These are phyloP conservation scores for Drosophila carrolli DNA, from an alignment of 1,140 invertebrate species.

Conservation along the genomic window DNA sequence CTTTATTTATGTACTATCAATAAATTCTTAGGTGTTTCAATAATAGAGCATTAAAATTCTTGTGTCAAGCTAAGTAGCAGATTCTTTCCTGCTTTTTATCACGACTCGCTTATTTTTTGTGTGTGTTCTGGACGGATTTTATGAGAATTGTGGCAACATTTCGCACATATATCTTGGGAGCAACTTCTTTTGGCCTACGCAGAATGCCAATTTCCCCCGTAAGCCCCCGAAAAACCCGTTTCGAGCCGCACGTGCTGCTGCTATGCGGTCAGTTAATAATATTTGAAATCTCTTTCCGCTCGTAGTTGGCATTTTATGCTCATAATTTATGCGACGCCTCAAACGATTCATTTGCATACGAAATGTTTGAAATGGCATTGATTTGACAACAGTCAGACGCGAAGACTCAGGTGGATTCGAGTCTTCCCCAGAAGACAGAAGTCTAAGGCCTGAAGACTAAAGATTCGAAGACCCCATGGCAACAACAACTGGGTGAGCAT, in stretches of 20 bases:
- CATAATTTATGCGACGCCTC: conserved; percentile 71
- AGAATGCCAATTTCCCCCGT: conserved; percentile 16
- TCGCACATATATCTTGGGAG: conserved; percentile 44
- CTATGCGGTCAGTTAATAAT: conserved; percentile 15
- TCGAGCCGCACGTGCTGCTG: conserved; percentile 54
- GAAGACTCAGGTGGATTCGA: conserved; percentile 32
- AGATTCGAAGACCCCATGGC: conserved; percentile 10
- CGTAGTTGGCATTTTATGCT: conserved; percentile 68
- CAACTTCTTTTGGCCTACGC: conserved; percentile 31
- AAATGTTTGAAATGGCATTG: conserved; percentile 79
- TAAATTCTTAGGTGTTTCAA: not conserved
- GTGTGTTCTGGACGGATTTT: conserved; percentile 20
- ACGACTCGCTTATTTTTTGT: conserved; percentile 1
- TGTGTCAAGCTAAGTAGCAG: not conserved
- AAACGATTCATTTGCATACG: conserved; percentile 72
- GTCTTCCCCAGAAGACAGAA: conserved; percentile 10
- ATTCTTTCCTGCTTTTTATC: conserved; percentile 14
- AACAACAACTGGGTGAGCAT: conserved; percentile 20
- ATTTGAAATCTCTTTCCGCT: conserved; percentile 34
- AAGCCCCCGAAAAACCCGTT: conserved; percentile 18
- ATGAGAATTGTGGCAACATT: conserved; percentile 41
- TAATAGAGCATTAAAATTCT: not conserved
- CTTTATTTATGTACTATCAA: too few species aligned
- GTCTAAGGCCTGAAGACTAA: conserved; percentile 1
- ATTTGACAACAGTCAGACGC: conserved; percentile 63